phyloP scores from a whole-genome alignment of 2,888 invertebrate genomes.

The Liodrosophila aerea region DNA sequence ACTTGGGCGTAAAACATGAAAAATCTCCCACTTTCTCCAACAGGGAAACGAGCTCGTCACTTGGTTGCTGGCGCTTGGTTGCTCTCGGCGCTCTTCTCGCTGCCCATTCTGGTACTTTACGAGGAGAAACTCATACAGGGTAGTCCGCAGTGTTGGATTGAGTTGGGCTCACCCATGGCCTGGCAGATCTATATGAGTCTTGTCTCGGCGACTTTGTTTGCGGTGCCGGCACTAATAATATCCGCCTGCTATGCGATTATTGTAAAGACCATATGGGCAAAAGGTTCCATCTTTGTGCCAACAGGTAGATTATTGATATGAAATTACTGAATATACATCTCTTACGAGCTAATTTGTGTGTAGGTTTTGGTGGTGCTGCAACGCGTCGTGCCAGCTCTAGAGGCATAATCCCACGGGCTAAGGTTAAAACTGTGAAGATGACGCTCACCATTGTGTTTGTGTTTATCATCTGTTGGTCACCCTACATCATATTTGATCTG shows the following conservation, averaged over 20 bases:
- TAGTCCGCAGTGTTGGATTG: constrained; percentile 94
- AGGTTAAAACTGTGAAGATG: constrained; percentile 98
- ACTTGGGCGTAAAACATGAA: constrained; percentile 27
- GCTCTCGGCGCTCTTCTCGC: constrained; percentile 90
- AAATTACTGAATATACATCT: no score
- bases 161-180: constrained; percentile 87
- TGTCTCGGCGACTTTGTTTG: constrained; percentile 91
- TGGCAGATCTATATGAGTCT: constrained; percentile 96
- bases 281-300: constrained; percentile 83
- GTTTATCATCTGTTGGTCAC: constrained; percentile 97
- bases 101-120: constrained; percentile 91
- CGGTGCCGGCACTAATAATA: constrained; percentile 93
- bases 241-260: constrained; percentile 95
- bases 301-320: constrained; percentile 62
- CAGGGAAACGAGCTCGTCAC: constrained; percentile 92
- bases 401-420: constrained; percentile 96
- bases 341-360: no score
- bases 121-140: constrained; percentile 91
- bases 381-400: constrained; percentile 92
- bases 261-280: constrained; percentile 95
- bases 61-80: constrained; percentile 92
- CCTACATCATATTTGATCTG: constrained; percentile 95
- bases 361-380: constrained; percentile 82
- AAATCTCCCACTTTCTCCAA: constrained; percentile 11
- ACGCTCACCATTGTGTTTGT: constrained; percentile 97